Evolutionary conservation across 2,113 vertebrate genomes (phyloP).

Genomic region (Pangasianodon hypophthalmus): DNA sequence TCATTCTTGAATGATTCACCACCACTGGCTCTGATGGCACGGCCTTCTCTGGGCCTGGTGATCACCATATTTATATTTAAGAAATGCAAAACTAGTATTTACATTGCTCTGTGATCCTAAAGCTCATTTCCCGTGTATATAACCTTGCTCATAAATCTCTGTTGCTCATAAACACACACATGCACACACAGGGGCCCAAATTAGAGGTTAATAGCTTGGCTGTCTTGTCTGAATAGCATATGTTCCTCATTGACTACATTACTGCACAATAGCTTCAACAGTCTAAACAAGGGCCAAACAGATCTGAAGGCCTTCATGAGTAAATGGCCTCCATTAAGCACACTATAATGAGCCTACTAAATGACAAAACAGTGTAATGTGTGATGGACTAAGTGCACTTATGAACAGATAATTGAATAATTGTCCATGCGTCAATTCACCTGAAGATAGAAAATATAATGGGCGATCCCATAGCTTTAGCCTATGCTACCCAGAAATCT

Average conservation of each 20-base stretch:
- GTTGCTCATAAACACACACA: neutral
- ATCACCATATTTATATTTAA: neutral
- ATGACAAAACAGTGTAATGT: neutral
- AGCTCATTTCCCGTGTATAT: neutral
- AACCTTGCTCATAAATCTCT: slow-evolving; percentile 16
- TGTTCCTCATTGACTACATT: slow-evolving; percentile 25
- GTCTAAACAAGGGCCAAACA: slow-evolving; percentile 1
- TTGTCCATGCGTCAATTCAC: neutral
- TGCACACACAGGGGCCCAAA: slow-evolving; percentile 7
- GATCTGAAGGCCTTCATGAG: slow-evolving; percentile 18
- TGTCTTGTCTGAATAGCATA: neutral
- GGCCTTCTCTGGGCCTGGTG: neutral
- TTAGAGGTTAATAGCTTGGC: slow-evolving; percentile 2
- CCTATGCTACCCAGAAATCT: neutral
- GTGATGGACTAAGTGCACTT: slow-evolving; percentile 9
- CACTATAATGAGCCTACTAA: neutral
- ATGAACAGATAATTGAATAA: slow-evolving; percentile 12
- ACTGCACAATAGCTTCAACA: slow-evolving; percentile 15
- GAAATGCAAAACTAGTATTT: neutral
- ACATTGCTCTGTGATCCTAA: neutral
- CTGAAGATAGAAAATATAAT: neutral
- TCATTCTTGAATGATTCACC: slow-evolving; percentile 31
- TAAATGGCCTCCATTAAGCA: slow-evolving; percentile 12
- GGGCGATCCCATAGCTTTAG: neutral
- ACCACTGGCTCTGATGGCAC: neutral